Percentiles rank a stretch among this genome's conserved stretches.
These are phyloP conservation scores for Gnathonemus longibarbis DNA, from an alignment of 2,113 vertebrate genomes.

Conservation along the genomic window DNA sequence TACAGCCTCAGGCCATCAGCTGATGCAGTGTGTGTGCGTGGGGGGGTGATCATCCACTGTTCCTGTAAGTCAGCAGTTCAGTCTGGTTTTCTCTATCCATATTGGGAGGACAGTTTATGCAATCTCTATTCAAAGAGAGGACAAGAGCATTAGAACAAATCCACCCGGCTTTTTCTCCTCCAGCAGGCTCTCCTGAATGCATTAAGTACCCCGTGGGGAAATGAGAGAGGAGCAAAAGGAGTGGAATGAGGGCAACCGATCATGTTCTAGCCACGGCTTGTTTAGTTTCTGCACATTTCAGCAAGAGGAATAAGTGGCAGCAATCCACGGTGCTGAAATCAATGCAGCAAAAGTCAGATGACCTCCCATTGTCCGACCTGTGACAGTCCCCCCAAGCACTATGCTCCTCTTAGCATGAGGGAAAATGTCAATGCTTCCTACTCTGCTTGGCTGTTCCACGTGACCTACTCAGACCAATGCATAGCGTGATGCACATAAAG, in stretches of 20 bases:
- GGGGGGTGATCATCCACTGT: not conserved
- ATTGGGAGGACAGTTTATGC: not conserved
- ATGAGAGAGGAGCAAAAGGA: not conserved
- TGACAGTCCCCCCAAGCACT: not conserved
- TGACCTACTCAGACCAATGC: not conserved
- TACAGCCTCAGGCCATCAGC: not conserved
- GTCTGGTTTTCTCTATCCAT: not conserved
- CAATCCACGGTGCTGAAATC: not conserved
- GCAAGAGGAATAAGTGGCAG: not conserved
- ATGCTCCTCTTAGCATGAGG: not conserved
- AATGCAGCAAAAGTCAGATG: not conserved
- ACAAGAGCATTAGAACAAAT: not conserved
- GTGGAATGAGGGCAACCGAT: not conserved
- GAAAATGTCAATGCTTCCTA: not conserved
- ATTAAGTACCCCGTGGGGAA: not conserved
- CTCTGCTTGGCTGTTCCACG: not conserved
- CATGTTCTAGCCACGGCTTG: not conserved
- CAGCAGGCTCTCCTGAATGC: not conserved
- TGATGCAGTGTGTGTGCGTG: not conserved
- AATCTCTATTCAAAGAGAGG: not conserved
- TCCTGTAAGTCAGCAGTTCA: not conserved
- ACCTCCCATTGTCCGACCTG: not conserved
- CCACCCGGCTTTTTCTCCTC: not conserved
- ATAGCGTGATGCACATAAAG: not conserved
- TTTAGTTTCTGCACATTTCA: not conserved